A percentile compares a stretch with the other conserved stretches of the same genome.
Conservation (phyloP, 2,797 vertebrate genomes). For the Chelmon rostratus region DNA sequence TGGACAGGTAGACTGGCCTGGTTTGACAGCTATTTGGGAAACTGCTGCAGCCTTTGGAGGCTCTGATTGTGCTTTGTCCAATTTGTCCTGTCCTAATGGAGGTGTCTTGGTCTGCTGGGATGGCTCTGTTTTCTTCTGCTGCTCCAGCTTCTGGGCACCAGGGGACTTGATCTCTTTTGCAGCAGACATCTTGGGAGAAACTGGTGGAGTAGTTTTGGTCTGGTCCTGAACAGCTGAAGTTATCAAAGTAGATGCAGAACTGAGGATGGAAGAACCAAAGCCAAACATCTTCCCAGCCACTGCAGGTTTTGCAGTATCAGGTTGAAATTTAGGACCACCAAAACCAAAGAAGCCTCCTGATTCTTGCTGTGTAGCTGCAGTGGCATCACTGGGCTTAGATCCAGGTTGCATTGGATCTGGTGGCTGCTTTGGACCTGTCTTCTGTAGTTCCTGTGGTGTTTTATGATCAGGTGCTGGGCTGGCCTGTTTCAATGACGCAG, state of each 20-base stretch:
- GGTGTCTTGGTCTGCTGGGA: constrained; percentile 80
- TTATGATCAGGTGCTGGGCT: constrained; percentile 67
- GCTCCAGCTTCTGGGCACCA: constrained; percentile 66
- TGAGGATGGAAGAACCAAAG: constrained; percentile 95
- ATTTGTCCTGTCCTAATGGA: constrained; percentile 55
- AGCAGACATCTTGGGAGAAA: constrained; percentile 79
- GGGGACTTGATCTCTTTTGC: constrained; percentile 78
- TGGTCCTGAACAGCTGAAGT: constrained; percentile 88
- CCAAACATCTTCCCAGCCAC: constrained; percentile 90
- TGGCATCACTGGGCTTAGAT: constrained; percentile 71
- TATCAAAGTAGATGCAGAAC: constrained; percentile 94
- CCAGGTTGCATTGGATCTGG: constrained; percentile 47
- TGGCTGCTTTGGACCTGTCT: constrained; percentile 70
- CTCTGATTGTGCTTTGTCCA: constrained; percentile 53
- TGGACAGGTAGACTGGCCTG: constrained; percentile 83
- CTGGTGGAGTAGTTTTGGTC: constrained; percentile 77
- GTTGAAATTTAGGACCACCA: constrained; percentile 76
- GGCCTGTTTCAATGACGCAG: constrained; percentile 59
- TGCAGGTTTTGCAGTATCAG: constrained; percentile 87
- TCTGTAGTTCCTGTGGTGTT: constrained; percentile 75
- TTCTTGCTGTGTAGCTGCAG: constrained; percentile 55
- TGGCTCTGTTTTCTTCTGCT: constrained; percentile 64
- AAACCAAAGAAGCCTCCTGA: constrained; percentile 69
- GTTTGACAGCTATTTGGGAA: constrained; percentile 83
- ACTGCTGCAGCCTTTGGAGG: constrained; percentile 51